These are phyloP conservation scores for Prorops nasuta DNA, from an alignment of 1,140 invertebrate species.

Conservation along the genomic window DNA sequence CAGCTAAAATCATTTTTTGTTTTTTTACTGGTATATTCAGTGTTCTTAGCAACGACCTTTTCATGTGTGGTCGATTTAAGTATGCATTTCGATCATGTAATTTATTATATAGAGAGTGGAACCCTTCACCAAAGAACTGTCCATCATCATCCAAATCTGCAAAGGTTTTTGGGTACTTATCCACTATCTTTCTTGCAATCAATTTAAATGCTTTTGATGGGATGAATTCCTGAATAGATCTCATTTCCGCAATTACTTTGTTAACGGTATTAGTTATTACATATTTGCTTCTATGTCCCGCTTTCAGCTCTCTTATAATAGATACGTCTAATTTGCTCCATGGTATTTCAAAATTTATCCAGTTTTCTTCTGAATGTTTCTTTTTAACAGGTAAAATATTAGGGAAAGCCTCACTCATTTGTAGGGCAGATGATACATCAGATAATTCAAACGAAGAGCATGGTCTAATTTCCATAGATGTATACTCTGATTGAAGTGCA, in stretches of 20 bases:
- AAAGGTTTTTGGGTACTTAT: slow-evolving; percentile 5
- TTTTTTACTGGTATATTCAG: neutral
- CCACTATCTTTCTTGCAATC: slow-evolving; percentile 7
- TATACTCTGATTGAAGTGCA: no score
- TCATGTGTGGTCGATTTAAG: neutral
- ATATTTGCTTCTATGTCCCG: neutral
- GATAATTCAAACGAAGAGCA: no score
- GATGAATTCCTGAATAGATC: neutral
- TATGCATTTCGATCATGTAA: slow-evolving; percentile 2
- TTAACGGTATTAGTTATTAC: neutral
- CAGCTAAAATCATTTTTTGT: neutral
- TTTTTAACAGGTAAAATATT: no score
- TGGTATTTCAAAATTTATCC: slow-evolving; percentile 6
- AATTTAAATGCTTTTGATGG: slow-evolving; percentile 8
- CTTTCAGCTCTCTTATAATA: neutral
- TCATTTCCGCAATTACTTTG: slow-evolving; percentile 1
- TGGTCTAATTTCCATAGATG: no score
- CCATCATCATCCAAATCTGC: slow-evolving; percentile 11
- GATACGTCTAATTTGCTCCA: slow-evolving; percentile 3
- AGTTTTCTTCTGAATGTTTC: no score
- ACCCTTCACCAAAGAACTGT: slow-evolving; percentile 2
- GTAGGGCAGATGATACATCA: no score
- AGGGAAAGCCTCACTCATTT: no score
- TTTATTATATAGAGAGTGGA: slow-evolving; percentile 3
- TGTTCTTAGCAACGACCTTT: neutral